Evolutionary conservation across 1,140 invertebrate genomes (phyloP), one percentile per base, ranked within the genome.

Genomic region (Sycophaga agraensis): DNA sequence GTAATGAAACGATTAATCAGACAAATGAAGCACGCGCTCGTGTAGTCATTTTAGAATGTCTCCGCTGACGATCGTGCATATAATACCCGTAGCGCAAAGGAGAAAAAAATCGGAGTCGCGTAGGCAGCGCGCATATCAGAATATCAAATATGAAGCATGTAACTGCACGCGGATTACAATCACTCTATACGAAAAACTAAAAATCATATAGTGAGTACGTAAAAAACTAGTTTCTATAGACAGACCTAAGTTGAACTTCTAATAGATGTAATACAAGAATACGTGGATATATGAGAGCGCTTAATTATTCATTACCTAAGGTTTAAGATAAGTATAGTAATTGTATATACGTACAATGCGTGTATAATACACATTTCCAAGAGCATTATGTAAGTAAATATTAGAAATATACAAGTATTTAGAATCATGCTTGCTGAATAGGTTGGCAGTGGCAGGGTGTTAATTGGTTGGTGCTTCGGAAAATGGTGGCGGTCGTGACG

Each of bases 361-460:
- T 63, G 45, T 51, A 63, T 63, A 63, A 63, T 61, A 63, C 46
- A 63, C 46, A 49, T 22, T 49, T 50, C 43, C 51, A 62, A 40
- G 28, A 51, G 19, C 8, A 31, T 28, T 42, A 22, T 53, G 24
- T 53, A 39, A 16, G 17, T 40, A 40, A 14, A 53, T 53, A 46
- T 42, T n/a, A n/a, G n/a, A n/a, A n/a, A n/a, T n/a, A n/a, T n/a
- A n/a, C n/a, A n/a, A n/a, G 4, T 56, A 50, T 45, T 49, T 64
- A 70, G 65, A 67, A 34, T 73, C 74, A 78, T 77, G 74, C 76
- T 75, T 76, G 74, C 73, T 74, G 71, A 76, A 37, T 74, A 73
- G 71, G 68, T 72, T 75, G 69, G 66, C 72, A 73, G 70, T 74
- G 68, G 64, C 73, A 65, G 70, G 73, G 73, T 77, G 74, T 77